Percentiles rank a stretch among this genome's conserved stretches.
These are phyloP conservation scores for Bufo gargarizans DNA, from an alignment of 2,113 vertebrate species.

Conservation along the genomic window DNA sequence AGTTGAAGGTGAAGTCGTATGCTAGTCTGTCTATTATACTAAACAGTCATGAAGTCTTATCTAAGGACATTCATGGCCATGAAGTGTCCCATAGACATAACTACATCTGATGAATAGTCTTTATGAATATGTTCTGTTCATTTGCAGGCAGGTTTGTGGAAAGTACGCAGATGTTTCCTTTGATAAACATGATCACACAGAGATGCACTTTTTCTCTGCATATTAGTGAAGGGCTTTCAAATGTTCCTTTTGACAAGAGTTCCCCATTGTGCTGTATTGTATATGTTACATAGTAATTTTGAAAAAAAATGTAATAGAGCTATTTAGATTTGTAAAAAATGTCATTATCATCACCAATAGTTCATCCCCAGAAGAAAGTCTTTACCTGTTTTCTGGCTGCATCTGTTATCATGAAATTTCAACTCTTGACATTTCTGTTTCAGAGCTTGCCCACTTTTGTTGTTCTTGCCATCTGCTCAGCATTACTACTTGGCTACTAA, in stretches of 20 bases:
- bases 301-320: neutral
- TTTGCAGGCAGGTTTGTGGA: neutral
- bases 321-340: conserved; percentile 10
- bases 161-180: conserved; percentile 31
- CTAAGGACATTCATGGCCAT: neutral
- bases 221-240: conserved; percentile 31
- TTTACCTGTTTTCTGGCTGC: conserved; percentile 42
- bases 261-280: conserved; percentile 24
- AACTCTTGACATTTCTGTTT: conserved; percentile 56
- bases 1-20: neutral
- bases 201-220: conserved; percentile 31
- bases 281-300: conserved; percentile 19
- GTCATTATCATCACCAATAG: conserved; percentile 11
- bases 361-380: conserved; percentile 42
- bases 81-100: neutral
- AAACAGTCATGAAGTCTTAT: neutral
- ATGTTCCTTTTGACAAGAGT: conserved; percentile 28
- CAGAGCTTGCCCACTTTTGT: conserved; percentile 51
- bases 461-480: conserved; percentile 52
- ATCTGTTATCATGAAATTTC: conserved; percentile 47
- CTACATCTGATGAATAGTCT: neutral
- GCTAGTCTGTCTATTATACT: neutral
- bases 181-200: conserved; percentile 34
- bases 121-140: conserved; percentile 12
- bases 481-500: conserved; percentile 57